phyloP scores from a whole-genome alignment of 2,888 invertebrate species.

The Hydriomena furcata region DNA sequence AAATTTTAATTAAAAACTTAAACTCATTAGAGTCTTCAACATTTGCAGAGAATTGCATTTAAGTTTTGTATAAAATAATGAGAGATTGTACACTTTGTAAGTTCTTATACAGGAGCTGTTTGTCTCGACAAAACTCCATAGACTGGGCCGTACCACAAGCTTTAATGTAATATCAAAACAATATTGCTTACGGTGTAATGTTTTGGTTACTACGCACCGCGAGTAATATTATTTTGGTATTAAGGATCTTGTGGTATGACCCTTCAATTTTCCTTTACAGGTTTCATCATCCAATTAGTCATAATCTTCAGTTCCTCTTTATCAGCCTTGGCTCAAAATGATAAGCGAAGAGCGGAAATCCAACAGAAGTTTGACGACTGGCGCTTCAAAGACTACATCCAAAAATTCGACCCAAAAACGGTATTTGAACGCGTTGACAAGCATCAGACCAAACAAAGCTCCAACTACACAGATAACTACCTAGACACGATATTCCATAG shows the following conservation, averaged over 20 bases:
- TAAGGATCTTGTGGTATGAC: too few species aligned
- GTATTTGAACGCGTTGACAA: slow-evolving; percentile 48
- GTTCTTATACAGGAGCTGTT: too few species aligned
- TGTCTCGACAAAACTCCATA: too few species aligned
- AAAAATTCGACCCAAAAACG: slow-evolving; percentile 32
- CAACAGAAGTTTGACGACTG: not conserved
- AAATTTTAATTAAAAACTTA: not conserved
- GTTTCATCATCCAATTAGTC: not conserved
- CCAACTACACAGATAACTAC: slow-evolving; percentile 37
- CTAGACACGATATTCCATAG: slow-evolving; percentile 41
- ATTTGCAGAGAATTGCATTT: too few species aligned
- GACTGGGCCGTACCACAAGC: too few species aligned
- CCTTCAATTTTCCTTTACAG: not conserved
- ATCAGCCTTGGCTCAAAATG: not conserved
- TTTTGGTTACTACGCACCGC: too few species aligned
- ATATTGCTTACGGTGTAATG: too few species aligned
- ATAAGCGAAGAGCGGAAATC: not conserved
- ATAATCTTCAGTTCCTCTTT: not conserved
- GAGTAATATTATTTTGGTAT: too few species aligned
- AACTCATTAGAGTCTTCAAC: too few species aligned
- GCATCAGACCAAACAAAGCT: slow-evolving; percentile 32
- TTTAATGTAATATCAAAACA: too few species aligned
- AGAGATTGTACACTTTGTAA: not conserved
- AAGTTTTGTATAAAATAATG: too few species aligned
- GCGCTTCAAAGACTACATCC: slow-evolving; percentile 17